Percentiles rank a stretch among this genome's conserved stretches.
Evolutionary conservation across 2,113 vertebrate genomes (phyloP).

Genomic region (Sardina pilchardus): DNA sequence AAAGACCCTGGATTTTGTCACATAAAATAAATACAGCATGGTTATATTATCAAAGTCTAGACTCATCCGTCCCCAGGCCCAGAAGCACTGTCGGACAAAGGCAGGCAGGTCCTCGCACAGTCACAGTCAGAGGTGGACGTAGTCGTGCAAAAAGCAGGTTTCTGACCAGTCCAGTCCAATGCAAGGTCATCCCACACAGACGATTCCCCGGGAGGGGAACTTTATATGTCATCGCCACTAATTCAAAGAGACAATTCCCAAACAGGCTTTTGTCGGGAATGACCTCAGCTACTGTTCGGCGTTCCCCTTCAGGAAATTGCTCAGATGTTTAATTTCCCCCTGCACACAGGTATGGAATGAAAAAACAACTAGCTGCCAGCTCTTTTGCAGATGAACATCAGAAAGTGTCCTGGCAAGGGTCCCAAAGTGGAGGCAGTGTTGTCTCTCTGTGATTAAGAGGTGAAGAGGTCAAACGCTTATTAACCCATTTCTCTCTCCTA

Average conservation of each 20-base stretch:
- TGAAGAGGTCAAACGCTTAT: constrained; percentile 24
- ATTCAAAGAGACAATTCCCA: constrained; percentile 27
- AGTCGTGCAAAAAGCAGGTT: constrained; percentile 17
- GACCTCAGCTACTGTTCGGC: constrained; percentile 16
- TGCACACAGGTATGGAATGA: constrained; percentile 22
- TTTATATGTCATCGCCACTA: constrained; percentile 29
- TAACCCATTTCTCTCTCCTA: background rate
- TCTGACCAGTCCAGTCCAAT: background rate
- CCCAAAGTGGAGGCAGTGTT: constrained; percentile 9
- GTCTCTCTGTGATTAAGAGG: constrained; percentile 13
- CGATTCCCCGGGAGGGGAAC: constrained; percentile 24
- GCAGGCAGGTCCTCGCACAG: background rate
- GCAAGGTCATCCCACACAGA: constrained; percentile 30
- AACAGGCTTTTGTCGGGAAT: background rate
- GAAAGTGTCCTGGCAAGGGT: background rate
- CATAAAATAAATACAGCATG: constrained; percentile 27
- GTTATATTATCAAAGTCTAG: constrained; percentile 30
- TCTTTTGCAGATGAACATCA: constrained; percentile 24
- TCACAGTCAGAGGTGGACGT: background rate
- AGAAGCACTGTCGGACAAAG: background rate
- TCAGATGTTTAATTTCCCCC: constrained; percentile 42
- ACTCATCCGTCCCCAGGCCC: constrained; percentile 10
- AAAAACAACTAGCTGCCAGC: constrained; percentile 24
- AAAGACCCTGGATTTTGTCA: background rate
- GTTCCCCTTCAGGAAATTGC: constrained; percentile 41